A percentile compares a stretch with the other conserved stretches of the same genome.
Evolutionary conservation across 1,140 invertebrate genomes (phyloP).

Genomic region (Sminthurinus signatus): DNA sequence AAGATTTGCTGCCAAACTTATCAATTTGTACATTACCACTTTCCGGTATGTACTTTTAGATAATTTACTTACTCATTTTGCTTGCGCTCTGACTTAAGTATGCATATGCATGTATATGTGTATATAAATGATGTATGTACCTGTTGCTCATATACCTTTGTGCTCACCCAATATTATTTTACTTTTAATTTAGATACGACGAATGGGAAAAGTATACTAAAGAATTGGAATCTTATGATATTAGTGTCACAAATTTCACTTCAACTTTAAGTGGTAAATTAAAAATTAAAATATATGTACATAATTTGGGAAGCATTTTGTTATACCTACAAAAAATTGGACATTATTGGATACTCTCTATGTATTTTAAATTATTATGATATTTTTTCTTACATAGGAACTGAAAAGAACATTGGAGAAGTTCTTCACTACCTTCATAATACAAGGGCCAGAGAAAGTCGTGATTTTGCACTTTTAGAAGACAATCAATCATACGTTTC

Average conservation of each 20-base stretch:
- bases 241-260: conserved; percentile 86
- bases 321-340: not conserved
- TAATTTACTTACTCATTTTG: too few species aligned
- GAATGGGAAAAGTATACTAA: conserved; percentile 87
- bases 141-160: too few species aligned
- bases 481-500: conserved; percentile 38
- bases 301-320: not conserved
- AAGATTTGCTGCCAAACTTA: conserved; percentile 80
- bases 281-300: not conserved
- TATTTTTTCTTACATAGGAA: conserved; percentile 16
- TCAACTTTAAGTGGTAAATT: conserved; percentile 43
- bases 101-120: too few species aligned
- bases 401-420: conserved; percentile 37
- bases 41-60: conserved; percentile 70
- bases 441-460: conserved; percentile 29
- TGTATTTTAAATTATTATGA: not conserved
- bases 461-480: conserved; percentile 38
- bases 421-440: conserved; percentile 36
- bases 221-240: conserved; percentile 77
- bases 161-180: too few species aligned
- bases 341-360: not conserved
- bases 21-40: conserved; percentile 88
- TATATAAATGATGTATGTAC: too few species aligned
- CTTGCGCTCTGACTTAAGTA: too few species aligned
- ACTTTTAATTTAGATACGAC: conserved; percentile 71